Base-by-base conservation (phyloP, 2,888 invertebrate species). In the Tenodera sinensis region DNA sequence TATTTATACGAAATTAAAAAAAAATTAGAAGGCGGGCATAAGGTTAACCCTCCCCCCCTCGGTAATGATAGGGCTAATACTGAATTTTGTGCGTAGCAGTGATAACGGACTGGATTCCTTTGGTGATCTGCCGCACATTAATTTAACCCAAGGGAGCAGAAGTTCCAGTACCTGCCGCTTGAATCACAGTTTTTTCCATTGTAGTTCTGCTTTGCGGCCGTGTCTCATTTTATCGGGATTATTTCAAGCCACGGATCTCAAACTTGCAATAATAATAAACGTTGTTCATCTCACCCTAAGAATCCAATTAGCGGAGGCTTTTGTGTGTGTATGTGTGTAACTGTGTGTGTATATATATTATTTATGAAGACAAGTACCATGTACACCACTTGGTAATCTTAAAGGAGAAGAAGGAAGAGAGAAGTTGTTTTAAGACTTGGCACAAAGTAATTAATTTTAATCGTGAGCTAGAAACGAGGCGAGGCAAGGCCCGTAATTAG, bases 391-490 rank as follows among this genome's bases (percentile, higher is more conserved):
- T 85, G 89, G 88, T 89, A 89, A 89, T 88, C 89, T 89, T 86
- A 83, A 87, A 85, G 89, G 83, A 85, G 42, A 34, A 85, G 42
- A 82, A 85, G 86, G 83, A 71, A 71, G 84, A 88, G 89, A 47
- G 87, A 84, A 88, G 88, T 89, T 90, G 89, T 89, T 89, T 71
- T 83, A 89, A 89, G 89, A 88, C 88, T 88, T 89, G 85, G 89
- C 87, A 89, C 89, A 88, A 90, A 89, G 90, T 90, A 91, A 91
- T 91, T 90, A 90, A 90, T 90, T 90, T 90, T 90, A 90, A 90
- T 90, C 90, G 84, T 85, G 85, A 88, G 83, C 54, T 84, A 28
- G 85, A 88, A n/a, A 83, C 54, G 14, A 28, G 82, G 85, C 85
- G 34, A 87, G 20, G 71, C 86, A n/a, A 28, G 90, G 89, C 54